Conservation (phyloP, 2,888 invertebrate genomes). For the Drosophila histrio region DNA sequence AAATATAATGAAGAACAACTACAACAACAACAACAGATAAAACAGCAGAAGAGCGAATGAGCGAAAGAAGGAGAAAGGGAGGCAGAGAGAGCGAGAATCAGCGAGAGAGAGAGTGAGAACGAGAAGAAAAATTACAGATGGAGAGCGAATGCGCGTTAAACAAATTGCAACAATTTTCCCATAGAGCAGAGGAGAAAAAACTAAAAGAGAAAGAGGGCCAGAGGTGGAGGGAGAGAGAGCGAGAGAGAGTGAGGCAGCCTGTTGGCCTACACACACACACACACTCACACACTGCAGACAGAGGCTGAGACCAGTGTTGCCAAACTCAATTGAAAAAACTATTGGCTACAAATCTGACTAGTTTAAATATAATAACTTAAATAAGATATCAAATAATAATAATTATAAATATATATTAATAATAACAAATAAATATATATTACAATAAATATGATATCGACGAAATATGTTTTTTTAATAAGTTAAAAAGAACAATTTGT, state of each 20-base stretch:
- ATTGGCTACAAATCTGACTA: too few relatives aligned
- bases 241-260: slow-evolving; percentile 50
- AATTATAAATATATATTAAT: too few relatives aligned
- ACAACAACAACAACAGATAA: slow-evolving; percentile 42
- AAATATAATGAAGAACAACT: slow-evolving; percentile 69
- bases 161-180: slow-evolving; percentile 71
- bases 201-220: neutral
- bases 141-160: slow-evolving; percentile 70
- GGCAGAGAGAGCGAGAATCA: slow-evolving; percentile 13
- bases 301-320: too few relatives aligned
- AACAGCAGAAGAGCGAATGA: slow-evolving; percentile 22
- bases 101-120: neutral
- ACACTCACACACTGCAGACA: slow-evolving; percentile 10
- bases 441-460: too few relatives aligned
- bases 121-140: slow-evolving; percentile 17
- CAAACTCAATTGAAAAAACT: too few relatives aligned
- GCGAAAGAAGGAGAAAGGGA: slow-evolving; percentile 19
- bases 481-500: too few relatives aligned
- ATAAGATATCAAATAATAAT: too few relatives aligned
- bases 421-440: too few relatives aligned
- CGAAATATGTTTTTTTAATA: too few relatives aligned
- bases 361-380: too few relatives aligned
- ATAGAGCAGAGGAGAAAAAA: slow-evolving; percentile 23
- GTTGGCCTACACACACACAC: slow-evolving; percentile 56
- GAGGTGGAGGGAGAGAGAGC: neutral